Conservation (phyloP, 1,140 invertebrate genomes). For the Tetraneura akinire region DNA sequence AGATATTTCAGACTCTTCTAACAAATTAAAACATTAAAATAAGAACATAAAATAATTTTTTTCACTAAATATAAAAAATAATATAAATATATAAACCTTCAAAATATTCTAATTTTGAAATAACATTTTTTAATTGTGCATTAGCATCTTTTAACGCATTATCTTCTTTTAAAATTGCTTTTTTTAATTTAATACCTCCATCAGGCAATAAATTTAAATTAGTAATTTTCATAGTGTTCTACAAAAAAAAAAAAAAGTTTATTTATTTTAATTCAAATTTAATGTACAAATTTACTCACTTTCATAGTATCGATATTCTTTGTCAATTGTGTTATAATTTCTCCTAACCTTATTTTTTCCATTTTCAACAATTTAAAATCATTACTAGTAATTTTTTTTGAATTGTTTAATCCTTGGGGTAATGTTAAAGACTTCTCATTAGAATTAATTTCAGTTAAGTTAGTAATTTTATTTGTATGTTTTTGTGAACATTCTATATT, state of each 20-base stretch:
- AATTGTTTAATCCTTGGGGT: background rate
- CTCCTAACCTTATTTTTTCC: slow-evolving; percentile 37
- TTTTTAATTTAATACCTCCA: slow-evolving; percentile 34
- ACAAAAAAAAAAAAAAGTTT: background rate
- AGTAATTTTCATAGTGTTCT: slow-evolving; percentile 28
- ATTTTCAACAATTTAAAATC: slow-evolving; percentile 15
- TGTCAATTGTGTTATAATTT: background rate
- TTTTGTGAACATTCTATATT: background rate
- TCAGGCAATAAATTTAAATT: slow-evolving; percentile 45
- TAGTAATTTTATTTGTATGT: background rate
- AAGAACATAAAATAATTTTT: too few relatives aligned
- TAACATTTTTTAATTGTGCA: slow-evolving; percentile 33
- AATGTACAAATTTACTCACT: background rate
- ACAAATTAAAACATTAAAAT: too few relatives aligned
- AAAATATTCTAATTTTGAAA: background rate
- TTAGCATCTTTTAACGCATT: background rate
- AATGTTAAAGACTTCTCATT: background rate
- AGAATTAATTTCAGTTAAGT: background rate
- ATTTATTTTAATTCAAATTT: background rate
- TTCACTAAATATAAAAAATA: background rate
- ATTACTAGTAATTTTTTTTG: background rate
- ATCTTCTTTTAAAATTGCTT: slow-evolving; percentile 26
- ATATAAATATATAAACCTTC: slow-evolving; percentile 22
- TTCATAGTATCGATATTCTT: slow-evolving; percentile 20
- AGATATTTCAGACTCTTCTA: background rate